phyloP scores from a whole-genome alignment of 2,797 vertebrate genomes.

The Darevskia nairensis region DNA sequence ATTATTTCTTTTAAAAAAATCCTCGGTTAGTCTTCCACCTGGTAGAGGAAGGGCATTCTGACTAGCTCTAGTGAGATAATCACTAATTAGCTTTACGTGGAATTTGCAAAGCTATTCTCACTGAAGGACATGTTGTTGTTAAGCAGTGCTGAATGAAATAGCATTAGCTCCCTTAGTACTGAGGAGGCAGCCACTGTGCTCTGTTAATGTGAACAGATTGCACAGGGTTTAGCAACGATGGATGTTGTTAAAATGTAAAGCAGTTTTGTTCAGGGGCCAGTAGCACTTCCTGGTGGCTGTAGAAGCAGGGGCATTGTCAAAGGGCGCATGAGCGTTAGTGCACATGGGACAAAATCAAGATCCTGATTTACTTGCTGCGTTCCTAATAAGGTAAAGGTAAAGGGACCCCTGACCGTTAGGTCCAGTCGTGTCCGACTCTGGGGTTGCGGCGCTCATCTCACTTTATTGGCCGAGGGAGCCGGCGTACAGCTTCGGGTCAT shows the following conservation, averaged over 20 bases:
- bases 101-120: conserved; percentile 61
- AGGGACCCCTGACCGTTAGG: too few relatives aligned
- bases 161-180: conserved; percentile 29
- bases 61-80: conserved; percentile 54
- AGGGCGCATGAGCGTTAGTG: neutral
- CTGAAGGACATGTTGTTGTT: conserved; percentile 65
- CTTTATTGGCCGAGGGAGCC: too few relatives aligned
- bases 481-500: too few relatives aligned
- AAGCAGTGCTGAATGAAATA: conserved; percentile 55
- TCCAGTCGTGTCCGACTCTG: too few relatives aligned
- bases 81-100: conserved; percentile 66
- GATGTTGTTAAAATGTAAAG: conserved; percentile 38
- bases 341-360: neutral
- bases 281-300: neutral
- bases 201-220: conserved; percentile 33
- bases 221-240: conserved; percentile 30
- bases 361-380: conserved; percentile 21
- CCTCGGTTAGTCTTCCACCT: conserved; percentile 45
- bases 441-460: too few relatives aligned
- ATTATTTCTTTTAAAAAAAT: conserved; percentile 54
- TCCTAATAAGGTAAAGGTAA: neutral
- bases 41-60: conserved; percentile 43
- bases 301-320: neutral
- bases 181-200: conserved; percentile 12
- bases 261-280: conserved; percentile 17